Base-by-base conservation (phyloP, 2,888 invertebrate genomes). In the Lydus trimaculatus region DNA sequence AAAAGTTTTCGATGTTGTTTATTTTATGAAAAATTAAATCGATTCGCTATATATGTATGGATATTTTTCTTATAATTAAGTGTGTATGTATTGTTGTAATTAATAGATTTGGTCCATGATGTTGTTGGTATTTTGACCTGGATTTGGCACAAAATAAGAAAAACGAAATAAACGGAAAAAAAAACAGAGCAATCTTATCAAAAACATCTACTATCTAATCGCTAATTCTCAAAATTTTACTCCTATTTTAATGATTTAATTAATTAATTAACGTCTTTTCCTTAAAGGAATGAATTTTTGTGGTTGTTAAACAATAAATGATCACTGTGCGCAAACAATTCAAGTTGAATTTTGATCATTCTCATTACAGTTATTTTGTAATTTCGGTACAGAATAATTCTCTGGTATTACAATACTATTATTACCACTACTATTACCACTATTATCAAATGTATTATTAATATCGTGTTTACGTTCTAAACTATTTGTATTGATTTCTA, bases 371-470 rank as follows among this genome's bases (percentile, higher is more conserved):
- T 83, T 83, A 58, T 76, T 77, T 63, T 81, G 81, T 68, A 83
- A 69, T 70, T 82, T 83, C 13, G 85, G 85, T 68, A 82, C 80
- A 3, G 84, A 84, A 75, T 85, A 85, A 75, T 84, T 84, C 62
- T 85, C 85, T 31, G 83, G 81, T 28, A 81, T 78, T 11, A 78
- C 56, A 15, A 23, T 25, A 52, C 13, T 52, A 52, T 13, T 52
- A 13, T 25, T 13, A 52, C 52, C 43, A 15, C 58, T 52, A 52
- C 52, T 13, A 25, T 1, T 2, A 48, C 0, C 25, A 52, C 5
- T 52, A 52, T 25, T 52, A 48, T 48, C 5, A 48, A 17, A 20
- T 20, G 20, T 9, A 9, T 1, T 69, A 13, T 75, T 72, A 20
- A 70, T 70, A 63, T 69, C 75, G 23, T 70, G 71, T 62, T 72